Conservation (phyloP, 2,888 invertebrate genomes). For the Rhaphigaster nebulosa region DNA sequence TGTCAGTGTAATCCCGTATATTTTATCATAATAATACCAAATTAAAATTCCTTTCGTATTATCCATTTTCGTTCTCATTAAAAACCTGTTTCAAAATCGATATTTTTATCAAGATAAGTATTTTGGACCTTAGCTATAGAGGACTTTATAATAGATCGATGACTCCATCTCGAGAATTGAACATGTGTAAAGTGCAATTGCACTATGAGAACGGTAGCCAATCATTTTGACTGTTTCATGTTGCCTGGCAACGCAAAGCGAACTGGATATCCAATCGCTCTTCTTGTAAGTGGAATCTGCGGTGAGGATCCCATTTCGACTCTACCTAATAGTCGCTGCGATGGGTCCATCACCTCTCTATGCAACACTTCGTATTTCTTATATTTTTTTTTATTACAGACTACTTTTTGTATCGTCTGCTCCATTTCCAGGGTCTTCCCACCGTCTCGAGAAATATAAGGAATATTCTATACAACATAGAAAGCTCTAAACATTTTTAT, state of each 20-base stretch:
- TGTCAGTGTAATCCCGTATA: too few species aligned
- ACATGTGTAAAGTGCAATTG: neutral
- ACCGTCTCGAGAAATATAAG: neutral
- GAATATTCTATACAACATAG: neutral
- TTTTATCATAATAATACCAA: too few species aligned
- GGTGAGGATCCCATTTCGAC: slow-evolving; percentile 14
- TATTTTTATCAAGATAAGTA: too few species aligned
- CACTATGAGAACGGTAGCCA: neutral
- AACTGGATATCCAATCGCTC: neutral
- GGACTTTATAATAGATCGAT: too few species aligned
- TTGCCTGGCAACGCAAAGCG: neutral
- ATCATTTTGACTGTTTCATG: neutral
- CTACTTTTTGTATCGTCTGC: slow-evolving; percentile 21
- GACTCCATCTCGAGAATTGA: neutral
- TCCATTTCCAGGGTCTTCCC: neutral
- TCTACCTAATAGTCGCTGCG: neutral
- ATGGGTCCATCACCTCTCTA: neutral
- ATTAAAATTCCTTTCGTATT: too few species aligned
- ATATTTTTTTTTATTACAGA: neutral
- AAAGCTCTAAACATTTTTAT: too few species aligned
- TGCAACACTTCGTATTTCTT: neutral
- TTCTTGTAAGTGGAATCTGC: slow-evolving; percentile 31
- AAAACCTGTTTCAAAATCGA: too few species aligned
- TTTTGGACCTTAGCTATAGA: too few species aligned
- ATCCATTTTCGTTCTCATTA: too few species aligned